phyloP scores from a whole-genome alignment of 2,797 vertebrate genomes.

The Scleropages formosus region DNA sequence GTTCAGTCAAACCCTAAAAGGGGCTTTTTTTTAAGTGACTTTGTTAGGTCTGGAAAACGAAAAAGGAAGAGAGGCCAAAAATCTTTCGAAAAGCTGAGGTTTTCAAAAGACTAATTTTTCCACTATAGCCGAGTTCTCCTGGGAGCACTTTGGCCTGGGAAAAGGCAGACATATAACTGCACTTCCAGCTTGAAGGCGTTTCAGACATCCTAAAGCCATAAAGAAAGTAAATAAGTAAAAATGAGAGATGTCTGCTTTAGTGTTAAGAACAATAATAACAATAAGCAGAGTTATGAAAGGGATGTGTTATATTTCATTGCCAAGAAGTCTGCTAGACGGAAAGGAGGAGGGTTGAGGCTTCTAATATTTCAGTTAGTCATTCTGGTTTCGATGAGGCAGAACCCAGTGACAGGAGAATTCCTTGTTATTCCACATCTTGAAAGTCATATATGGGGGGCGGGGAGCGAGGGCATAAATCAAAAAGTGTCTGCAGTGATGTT shows the following conservation, averaged over 20 bases:
- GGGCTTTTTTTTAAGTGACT: background rate
- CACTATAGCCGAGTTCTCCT: slow-evolving; percentile 11
- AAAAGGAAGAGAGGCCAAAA: slow-evolving; percentile 17
- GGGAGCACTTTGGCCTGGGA: slow-evolving; percentile 16
- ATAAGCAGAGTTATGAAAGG: slow-evolving; percentile 3
- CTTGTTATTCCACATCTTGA: too few species aligned
- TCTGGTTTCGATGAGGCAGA: too few species aligned
- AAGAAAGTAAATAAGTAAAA: background rate
- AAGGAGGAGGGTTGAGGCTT: too few species aligned
- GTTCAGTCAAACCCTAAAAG: slow-evolving; percentile 13
- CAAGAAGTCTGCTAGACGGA: too few species aligned
- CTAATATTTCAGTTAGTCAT: too few species aligned
- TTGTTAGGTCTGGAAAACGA: slow-evolving; percentile 4
- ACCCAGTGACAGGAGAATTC: too few species aligned
- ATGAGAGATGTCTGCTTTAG: background rate
- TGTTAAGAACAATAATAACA: slow-evolving; percentile 14
- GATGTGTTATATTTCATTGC: too few species aligned
- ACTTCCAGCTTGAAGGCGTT: background rate
- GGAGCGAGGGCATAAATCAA: too few species aligned
- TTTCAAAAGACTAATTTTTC: slow-evolving; percentile 22
- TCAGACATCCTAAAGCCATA: slow-evolving; percentile 4
- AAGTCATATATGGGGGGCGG: too few species aligned
- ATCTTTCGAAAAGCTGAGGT: slow-evolving; percentile 19
- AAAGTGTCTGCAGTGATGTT: too few species aligned
- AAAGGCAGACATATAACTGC: background rate